Evolutionary conservation across 1,140 invertebrate genomes (phyloP).

Genomic region (Phymorhynchus buccinoides): DNA sequence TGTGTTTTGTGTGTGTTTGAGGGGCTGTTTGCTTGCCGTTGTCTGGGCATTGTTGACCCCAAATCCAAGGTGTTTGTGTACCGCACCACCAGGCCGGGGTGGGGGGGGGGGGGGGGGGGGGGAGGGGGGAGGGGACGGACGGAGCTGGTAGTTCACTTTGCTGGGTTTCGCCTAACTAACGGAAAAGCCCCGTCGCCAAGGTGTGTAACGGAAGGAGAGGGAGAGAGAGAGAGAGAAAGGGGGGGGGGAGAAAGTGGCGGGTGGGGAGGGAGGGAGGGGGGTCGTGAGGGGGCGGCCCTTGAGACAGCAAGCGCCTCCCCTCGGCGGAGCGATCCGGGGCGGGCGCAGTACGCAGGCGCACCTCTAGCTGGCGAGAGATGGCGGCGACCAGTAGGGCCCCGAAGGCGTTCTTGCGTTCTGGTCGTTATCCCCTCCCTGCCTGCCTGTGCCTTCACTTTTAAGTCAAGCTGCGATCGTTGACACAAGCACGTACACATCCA

Average conservation of each 20-base stretch:
- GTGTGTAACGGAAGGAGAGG: neutral
- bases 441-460: slow-evolving; percentile 25
- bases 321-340: slow-evolving; percentile 33
- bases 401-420: slow-evolving; percentile 9
- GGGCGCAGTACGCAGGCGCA: neutral
- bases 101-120: no score
- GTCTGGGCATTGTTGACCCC: no score
- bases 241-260: neutral
- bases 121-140: neutral
- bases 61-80: neutral
- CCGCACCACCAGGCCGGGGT: neutral
- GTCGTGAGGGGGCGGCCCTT: neutral
- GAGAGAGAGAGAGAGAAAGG: neutral
- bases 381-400: neutral
- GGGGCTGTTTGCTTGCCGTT: no score
- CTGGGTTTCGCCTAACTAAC: neutral
- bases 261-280: neutral
- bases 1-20: no score
- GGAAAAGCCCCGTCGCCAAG: neutral
- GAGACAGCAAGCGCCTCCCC: slow-evolving; percentile 12
- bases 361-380: neutral
- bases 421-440: neutral
- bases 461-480: slow-evolving; percentile 31
- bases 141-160: neutral
- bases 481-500: slow-evolving; percentile 29